These are phyloP conservation scores for Pterophyllum scalare DNA, from an alignment of 2,113 vertebrate genomes.

Conservation along the genomic window DNA sequence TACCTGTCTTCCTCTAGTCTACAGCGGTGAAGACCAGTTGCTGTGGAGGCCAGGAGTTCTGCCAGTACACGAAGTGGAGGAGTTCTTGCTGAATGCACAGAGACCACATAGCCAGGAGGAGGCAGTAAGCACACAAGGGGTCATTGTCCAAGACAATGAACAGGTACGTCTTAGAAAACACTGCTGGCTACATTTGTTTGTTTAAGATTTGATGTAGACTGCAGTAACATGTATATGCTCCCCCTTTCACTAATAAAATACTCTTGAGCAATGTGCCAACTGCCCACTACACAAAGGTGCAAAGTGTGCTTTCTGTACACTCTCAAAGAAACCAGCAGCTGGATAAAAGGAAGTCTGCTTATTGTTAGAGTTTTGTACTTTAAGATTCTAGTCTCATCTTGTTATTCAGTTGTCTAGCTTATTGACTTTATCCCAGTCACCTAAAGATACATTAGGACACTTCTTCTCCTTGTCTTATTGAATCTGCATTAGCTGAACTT, in stretches of 20 bases:
- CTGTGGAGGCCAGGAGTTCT: constrained; percentile 91
- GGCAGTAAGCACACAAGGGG: constrained; percentile 66
- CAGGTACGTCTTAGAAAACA: constrained; percentile 81
- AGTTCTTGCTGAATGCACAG: constrained; percentile 86
- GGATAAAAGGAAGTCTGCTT: not conserved
- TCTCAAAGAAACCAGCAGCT: not conserved
- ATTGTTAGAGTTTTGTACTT: not conserved
- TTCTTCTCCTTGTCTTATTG: not conserved
- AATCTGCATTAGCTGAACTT: not conserved
- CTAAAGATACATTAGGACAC: not conserved
- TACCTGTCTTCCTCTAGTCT: constrained; percentile 74
- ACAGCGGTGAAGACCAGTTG: constrained; percentile 91
- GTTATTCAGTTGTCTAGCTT: not conserved
- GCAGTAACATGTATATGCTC: not conserved
- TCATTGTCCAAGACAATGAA: constrained; percentile 88
- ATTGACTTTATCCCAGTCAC: not conserved
- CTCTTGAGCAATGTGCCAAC: not conserved
- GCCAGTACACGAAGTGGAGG: constrained; percentile 87
- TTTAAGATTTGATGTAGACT: not conserved
- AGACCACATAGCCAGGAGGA: constrained; percentile 80
- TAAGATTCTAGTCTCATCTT: not conserved
- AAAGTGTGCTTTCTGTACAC: not conserved
- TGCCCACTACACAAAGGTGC: not conserved
- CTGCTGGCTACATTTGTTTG: not conserved
- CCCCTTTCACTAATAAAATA: not conserved